Evolutionary conservation across 2,888 invertebrate genomes (phyloP), one percentile per base, ranked within the genome.

Genomic region (Nomada flava): DNA sequence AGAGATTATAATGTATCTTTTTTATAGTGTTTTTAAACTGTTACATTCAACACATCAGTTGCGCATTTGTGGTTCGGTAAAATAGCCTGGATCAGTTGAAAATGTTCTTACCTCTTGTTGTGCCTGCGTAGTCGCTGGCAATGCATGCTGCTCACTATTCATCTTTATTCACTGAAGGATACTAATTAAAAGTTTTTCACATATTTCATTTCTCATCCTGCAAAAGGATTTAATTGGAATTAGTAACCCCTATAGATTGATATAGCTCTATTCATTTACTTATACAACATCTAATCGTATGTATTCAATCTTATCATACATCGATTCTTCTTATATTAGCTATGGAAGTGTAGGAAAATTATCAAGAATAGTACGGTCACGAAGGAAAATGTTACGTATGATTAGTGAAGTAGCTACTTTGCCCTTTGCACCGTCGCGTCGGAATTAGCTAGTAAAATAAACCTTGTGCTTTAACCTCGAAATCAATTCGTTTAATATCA

Each of bases 61-160:
- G 89, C 90, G 91, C 91, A 92, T 91, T 92, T 92, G 91, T 90
- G 79, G 89, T 88, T 89, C 90, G 91, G 90, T 84, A 87, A 36
- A 88, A 85, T 86, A 89, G 89, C 88, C 89, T 82, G 86, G 78
- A 67, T 77, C 44, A 69, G 76, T 59, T 68, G 62, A 80, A 83
- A 59, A 59, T 67, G 62, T 78, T 78, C 91, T 92, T 88, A 93
- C 93, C 93, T 93, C 93, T 92, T 93, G 93, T 91, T 93, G 93
- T 88, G 92, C 93, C 93, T 93, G 93, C 92, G 94, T 92, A 75
- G 93, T 92, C 88, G 93, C 93, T 91, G 93, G 93, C 92, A 94
- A 89, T 86, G 94, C 92, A 92, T 94, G 94, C 90, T 94, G 94
- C 90, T 94, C 94, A 89, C 91, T 93, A 90, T 94, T 94, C 94